phyloP scores from a whole-genome alignment of 2,888 invertebrate genomes.

The Alloplasta piceator region DNA sequence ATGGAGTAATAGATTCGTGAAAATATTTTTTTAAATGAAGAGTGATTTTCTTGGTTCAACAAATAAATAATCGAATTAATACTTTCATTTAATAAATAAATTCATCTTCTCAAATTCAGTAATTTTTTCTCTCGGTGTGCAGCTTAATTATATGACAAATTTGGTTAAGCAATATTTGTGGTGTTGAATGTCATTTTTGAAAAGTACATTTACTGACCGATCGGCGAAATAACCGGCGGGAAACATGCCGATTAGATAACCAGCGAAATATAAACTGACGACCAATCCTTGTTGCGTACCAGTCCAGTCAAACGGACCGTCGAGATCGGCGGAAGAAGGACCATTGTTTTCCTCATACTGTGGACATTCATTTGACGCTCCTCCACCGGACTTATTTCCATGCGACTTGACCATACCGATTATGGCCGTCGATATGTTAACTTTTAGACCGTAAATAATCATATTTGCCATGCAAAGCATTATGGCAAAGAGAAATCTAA shows the following conservation, averaged over 20 bases:
- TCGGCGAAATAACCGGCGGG: conserved; percentile 80
- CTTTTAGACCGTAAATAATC: conserved; percentile 81
- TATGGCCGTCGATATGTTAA: conserved; percentile 79
- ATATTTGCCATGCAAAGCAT: conserved; percentile 82
- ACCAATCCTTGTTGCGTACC: conserved; percentile 77
- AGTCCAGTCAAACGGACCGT: conserved; percentile 79
- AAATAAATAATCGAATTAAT: no score
- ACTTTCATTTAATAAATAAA: no score
- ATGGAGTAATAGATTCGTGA: no score
- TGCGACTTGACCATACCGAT: conserved; percentile 79
- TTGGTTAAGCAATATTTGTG: no score
- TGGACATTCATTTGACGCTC: conserved; percentile 71
- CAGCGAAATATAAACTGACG: conserved; percentile 80
- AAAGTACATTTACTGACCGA: conserved; percentile 74
- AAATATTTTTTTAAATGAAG: no score
- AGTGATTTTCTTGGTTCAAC: no score
- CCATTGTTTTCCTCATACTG: conserved; percentile 60
- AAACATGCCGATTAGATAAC: conserved; percentile 81
- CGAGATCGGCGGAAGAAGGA: conserved; percentile 65
- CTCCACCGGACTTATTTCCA: conserved; percentile 33
- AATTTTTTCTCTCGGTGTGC: no score
- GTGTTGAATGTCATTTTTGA: not conserved
- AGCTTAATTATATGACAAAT: no score
- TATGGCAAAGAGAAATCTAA: conserved; percentile 78
- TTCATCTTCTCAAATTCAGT: no score